phyloP scores from a whole-genome alignment of 2,113 vertebrate genomes.

The Nettapus auritus region DNA sequence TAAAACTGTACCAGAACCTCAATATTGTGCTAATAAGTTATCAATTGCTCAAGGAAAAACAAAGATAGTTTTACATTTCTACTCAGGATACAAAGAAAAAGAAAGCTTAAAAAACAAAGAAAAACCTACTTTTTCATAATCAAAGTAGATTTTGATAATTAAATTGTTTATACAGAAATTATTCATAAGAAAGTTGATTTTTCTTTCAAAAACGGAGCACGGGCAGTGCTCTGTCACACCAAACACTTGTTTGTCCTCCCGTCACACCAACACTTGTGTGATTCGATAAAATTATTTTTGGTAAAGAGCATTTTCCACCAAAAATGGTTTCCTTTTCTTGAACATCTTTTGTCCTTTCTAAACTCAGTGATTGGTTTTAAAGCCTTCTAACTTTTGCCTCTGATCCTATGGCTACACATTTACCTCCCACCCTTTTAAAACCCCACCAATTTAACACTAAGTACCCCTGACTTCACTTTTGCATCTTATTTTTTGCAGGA shows the following conservation, averaged over 20 bases:
- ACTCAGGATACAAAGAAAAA: neutral
- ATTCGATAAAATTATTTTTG: constrained; percentile 30
- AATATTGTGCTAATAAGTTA: neutral
- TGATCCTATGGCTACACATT: neutral
- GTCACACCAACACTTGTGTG: neutral
- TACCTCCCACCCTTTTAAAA: neutral
- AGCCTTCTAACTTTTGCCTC: neutral
- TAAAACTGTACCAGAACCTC: neutral
- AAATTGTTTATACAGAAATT: neutral
- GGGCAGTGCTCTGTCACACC: neutral
- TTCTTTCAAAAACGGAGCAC: neutral
- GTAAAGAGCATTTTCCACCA: constrained; percentile 8
- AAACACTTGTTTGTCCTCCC: neutral
- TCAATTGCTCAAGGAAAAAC: neutral
- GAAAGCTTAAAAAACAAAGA: neutral
- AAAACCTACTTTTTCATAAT: neutral
- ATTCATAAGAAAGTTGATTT: neutral
- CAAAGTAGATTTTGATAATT: neutral
- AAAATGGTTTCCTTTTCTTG: neutral
- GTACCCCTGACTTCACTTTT: neutral
- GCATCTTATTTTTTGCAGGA: neutral
- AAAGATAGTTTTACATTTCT: neutral
- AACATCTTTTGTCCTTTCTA: neutral
- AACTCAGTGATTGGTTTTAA: neutral
- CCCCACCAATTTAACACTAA: neutral